Evolutionary conservation across 1,140 invertebrate genomes (phyloP), one percentile per base, ranked within the genome.

Genomic region (Macrocentrus cingulum): DNA sequence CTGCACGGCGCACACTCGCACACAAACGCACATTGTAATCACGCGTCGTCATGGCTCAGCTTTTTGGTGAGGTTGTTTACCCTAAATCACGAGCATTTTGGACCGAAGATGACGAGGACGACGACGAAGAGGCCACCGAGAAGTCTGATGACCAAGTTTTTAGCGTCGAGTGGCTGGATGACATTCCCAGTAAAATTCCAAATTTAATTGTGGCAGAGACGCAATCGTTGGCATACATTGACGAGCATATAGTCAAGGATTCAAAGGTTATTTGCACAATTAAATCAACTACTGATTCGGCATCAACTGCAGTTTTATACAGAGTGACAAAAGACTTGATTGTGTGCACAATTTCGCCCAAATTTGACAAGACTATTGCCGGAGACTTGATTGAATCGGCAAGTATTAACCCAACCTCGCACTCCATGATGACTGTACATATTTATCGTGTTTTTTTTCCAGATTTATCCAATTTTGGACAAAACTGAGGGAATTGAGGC

Each of bases 391-490:
- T 75, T 18, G 65, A 67, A 45, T 29, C 62, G 16, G 76, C 70
- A 68, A 60, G 42, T 60, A 18, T 9, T n/a, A 9, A 32, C 23
- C 16, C 15, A 18, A 1, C 3, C 1, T 1, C 1, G 3, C 6
- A 3, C 15, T 8, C 9, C 5, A n/a, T 20, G 6, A 19, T 1
- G 6, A 48, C 11, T 5, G 29, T 25, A 29, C 1, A 45, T 52
- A 53, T 46, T 59, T 61, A 34, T 46, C 49, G 52, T 7, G 0
- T 53, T 36, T 29, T 56, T 48, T 19, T 68, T 66, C 58, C 59
- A 80, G 77, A 70, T 77, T 16, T 37, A 62, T 32, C 60, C 68
- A 5, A 53, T 77, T 15, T 44, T 78, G n/a, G 53, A 48, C 32
- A 68, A 61, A 13, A 46, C 67, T 22, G 61, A 74, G 53, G 54